phyloP scores from a whole-genome alignment of 2,113 vertebrate species.

The Calyptommatus sinebrachiatus region DNA sequence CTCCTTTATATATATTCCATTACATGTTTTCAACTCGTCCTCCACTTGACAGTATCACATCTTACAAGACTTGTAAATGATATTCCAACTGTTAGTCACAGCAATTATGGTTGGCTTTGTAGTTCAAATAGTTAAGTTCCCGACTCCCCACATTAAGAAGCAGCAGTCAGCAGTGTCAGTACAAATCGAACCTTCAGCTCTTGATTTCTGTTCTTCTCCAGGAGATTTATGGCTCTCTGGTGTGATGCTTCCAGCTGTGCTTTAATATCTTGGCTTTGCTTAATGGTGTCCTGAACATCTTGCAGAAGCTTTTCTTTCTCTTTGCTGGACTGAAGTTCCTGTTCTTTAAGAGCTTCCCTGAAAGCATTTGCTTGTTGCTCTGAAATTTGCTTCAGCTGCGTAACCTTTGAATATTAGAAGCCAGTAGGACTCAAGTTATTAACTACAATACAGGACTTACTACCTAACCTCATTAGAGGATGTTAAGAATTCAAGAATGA shows the following conservation, averaged over 20 bases:
- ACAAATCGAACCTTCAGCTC: slow-evolving; percentile 79
- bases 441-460: not conserved
- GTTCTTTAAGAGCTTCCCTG: slow-evolving; percentile 64
- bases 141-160: not conserved
- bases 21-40: not conserved
- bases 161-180: not conserved
- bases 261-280: slow-evolving; percentile 79
- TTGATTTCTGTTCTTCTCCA: slow-evolving; percentile 70
- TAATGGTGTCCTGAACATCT: slow-evolving; percentile 79
- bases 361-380: slow-evolving; percentile 61
- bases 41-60: not conserved
- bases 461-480: not conserved
- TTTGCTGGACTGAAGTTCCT: slow-evolving; percentile 69
- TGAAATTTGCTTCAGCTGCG: slow-evolving; percentile 64
- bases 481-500: not conserved
- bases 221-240: slow-evolving; percentile 64
- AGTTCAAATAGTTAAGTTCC: not conserved
- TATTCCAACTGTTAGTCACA: not conserved
- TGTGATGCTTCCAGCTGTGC: slow-evolving; percentile 70
- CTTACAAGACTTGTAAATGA: not conserved
- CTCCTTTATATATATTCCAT: not conserved
- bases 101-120: not conserved
- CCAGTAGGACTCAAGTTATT: slow-evolving; percentile 26
- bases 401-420: slow-evolving; percentile 60
- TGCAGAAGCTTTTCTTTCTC: slow-evolving; percentile 81